Percentiles rank a stretch among this genome's conserved stretches.
These are phyloP conservation scores for Synergus umbraculus DNA, from an alignment of 2,888 invertebrate species.

Conservation along the genomic window DNA sequence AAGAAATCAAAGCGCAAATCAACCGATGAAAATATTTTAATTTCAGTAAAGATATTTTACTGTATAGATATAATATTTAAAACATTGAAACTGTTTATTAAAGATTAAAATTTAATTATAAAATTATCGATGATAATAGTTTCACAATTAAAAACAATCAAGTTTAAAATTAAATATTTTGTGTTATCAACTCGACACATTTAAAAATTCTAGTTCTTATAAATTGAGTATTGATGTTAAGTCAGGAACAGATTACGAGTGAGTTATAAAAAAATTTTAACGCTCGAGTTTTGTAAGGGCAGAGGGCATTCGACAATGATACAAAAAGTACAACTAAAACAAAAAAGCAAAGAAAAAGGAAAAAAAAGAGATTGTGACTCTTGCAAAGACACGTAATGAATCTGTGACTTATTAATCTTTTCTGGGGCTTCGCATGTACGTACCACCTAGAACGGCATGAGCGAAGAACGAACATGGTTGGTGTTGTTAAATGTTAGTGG, in stretches of 20 bases:
- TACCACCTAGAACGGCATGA: constrained; percentile 72
- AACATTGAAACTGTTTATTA: background rate
- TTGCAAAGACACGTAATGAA: constrained; percentile 38
- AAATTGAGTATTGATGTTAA: background rate
- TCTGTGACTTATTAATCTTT: constrained; percentile 46
- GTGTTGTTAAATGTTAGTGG: constrained; percentile 72
- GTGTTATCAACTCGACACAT: background rate
- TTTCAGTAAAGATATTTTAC: background rate
- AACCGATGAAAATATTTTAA: background rate
- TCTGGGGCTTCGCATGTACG: constrained; percentile 66
- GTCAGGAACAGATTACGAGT: background rate
- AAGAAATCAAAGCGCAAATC: background rate
- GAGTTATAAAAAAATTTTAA: background rate
- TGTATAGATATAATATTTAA: background rate
- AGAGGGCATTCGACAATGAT: background rate
- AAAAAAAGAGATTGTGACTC: constrained; percentile 10
- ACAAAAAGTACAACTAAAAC: constrained; percentile 1
- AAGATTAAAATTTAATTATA: background rate
- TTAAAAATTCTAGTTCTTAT: background rate
- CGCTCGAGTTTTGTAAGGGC: background rate
- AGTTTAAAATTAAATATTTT: background rate
- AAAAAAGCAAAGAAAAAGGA: constrained; percentile 10
- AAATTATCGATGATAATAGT: too few species aligned
- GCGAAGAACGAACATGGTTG: constrained; percentile 71
- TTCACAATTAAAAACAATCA: background rate